Base-by-base conservation (phyloP, 2,113 vertebrate genomes). In the Psophia crepitans region DNA sequence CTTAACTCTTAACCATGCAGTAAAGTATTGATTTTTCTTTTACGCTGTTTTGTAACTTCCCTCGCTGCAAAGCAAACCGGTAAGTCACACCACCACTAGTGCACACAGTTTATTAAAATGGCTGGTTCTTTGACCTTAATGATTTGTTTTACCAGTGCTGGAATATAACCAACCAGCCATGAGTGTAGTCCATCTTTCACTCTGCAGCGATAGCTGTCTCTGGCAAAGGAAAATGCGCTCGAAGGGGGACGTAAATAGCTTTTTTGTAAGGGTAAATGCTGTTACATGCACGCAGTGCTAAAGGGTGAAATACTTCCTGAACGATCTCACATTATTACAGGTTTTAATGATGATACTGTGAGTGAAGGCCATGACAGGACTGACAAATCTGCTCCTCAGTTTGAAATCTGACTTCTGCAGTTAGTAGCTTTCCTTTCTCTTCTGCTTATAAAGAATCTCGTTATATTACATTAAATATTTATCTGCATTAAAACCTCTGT, bases 381-480 rank as follows among this genome's bases (percentile, higher is more conserved):
- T 63, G 88, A 69, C n/a, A 84, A 16, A 78, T 89, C 88, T 86
- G n/a, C 17, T 83, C 12, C 68, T 90, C 53, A 46, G 22, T 71
- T 92, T 78, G 33, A 84, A 92, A 88, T 74, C 60, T 60, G 32
- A 33, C 86, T 94, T 95, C 69, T 96, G 63, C 64, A 84, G 58
- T 66, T 94, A 54, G 33, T 80, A 86, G 39, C 33, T 92, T 87
- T 90, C 61, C 49, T 76, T 85, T 92, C 46, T 20, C 46, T 60
- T 84, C 37, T 78, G 75, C 56, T 75, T 89, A 78, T 71, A 84
- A 70, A 78, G 43, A 91, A 84, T 93, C 43, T 94, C 21, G 4
- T 81, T 68, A 44, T 84, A 66, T 88, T 90, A 22, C 43, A 90
- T 96, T 75, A 94, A 94, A 88, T 91, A 93, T 91, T 96, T 85